A percentile compares a stretch with the other conserved stretches of the same genome.
Conservation (phyloP, 2,888 invertebrate genomes). For the Prostheceraeus crozeri region DNA sequence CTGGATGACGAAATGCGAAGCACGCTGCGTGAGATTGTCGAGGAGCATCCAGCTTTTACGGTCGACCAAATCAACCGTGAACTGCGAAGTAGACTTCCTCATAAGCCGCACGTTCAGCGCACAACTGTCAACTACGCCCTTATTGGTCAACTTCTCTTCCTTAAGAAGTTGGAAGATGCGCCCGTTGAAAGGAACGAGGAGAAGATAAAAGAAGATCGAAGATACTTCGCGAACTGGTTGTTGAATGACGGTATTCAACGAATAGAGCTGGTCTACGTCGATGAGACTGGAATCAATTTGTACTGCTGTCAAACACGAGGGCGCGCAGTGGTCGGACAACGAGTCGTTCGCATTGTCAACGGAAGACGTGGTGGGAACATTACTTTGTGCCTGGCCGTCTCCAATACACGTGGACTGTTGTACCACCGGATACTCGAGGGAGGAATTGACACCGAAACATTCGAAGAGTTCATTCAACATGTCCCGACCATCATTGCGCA, state of each 20-base stretch:
- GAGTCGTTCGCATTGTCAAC: constrained; percentile 19
- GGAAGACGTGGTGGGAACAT: constrained; percentile 1
- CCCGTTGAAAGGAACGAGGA: constrained; percentile 7
- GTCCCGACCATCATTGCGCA: neutral
- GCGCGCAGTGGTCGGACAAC: neutral
- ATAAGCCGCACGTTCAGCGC: neutral
- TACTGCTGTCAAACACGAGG: neutral
- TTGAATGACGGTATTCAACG: constrained; percentile 1
- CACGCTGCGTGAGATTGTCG: constrained; percentile 5
- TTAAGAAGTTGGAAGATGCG: constrained; percentile 12
- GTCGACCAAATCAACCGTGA: neutral
- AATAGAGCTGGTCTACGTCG: constrained; percentile 7
- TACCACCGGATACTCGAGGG: neutral
- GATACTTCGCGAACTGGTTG: constrained; percentile 11
- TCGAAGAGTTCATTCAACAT: neutral
- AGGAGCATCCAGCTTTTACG: neutral
- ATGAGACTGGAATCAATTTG: constrained; percentile 12
- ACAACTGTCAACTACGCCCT: neutral
- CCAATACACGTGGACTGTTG: constrained; percentile 1
- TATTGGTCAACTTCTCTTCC: neutral
- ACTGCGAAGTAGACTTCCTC: constrained; percentile 8
- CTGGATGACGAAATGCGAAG: constrained; percentile 4
- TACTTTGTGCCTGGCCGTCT: neutral
- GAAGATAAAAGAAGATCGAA: neutral
- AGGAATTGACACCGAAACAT: neutral